Percentiles rank a stretch among this genome's conserved stretches.
phyloP scores from a whole-genome alignment of 1,140 invertebrate genomes.

The Pseudomyrmex gracilis region DNA sequence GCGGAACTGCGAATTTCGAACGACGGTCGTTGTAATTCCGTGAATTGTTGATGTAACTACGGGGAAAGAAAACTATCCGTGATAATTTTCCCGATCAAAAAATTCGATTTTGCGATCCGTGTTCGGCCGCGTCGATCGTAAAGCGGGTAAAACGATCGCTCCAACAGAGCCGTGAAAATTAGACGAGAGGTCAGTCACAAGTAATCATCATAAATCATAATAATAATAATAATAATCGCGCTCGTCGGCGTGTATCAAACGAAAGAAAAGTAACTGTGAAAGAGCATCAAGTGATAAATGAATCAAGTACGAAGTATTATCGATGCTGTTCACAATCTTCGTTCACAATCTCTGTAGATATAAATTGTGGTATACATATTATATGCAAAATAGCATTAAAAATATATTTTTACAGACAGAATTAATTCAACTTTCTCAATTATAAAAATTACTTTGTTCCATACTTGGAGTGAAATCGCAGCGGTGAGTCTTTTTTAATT shows the following conservation, averaged over 20 bases:
- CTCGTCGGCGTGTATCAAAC: background rate
- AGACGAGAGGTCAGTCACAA: slow-evolving; percentile 50
- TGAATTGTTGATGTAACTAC: background rate
- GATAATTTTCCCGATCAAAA: background rate
- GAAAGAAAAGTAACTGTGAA: background rate
- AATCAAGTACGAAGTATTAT: background rate
- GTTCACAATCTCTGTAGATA: no score
- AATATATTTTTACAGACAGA: no score
- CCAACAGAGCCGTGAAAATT: slow-evolving; percentile 12
- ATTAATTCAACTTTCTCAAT: background rate
- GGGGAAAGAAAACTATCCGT: no score
- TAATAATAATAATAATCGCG: no score
- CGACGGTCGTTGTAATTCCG: background rate
- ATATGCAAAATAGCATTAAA: no score
- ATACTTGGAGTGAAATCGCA: background rate
- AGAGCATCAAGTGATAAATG: slow-evolving; percentile 9
- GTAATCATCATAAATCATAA: slow-evolving; percentile 76
- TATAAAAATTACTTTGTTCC: background rate
- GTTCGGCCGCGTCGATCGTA: slow-evolving; percentile 23
- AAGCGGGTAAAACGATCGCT: slow-evolving; percentile 20
- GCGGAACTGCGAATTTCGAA: background rate
- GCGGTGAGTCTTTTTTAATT: background rate
- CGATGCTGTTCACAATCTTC: background rate
- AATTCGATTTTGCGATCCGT: no score
- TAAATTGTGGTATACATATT: no score